Evolutionary conservation across 64 coral and sea anemone species (phyloP), one percentile per base, ranked within the genome.

Genomic region (Dendrophyllia cribrosa): DNA sequence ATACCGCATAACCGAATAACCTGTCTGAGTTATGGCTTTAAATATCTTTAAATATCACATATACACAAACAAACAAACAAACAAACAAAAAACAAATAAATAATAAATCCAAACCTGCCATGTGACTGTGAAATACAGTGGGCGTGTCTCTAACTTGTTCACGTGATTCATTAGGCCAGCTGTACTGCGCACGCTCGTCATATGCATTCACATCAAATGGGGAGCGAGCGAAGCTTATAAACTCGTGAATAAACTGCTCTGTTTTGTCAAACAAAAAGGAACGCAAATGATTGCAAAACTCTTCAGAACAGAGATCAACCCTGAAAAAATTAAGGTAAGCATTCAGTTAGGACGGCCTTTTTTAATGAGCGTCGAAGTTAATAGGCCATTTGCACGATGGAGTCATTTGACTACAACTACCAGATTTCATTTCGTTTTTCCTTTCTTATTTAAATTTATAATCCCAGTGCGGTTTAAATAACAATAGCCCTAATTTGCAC

Each of bases 191-290:
- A 77, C 83, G 88, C 16, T 93, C 84, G 47, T 96, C 97, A 89
- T 99, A 99, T 21, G 97, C 77, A 34, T 53, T 82, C 77, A 99
- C 79, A 66, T 99, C 97, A 52, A 91, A 99, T 6, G 97, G 97
- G 19, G 97, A 92, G 15, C 91, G 94, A 71, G 97, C 97, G 93
- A 96, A 99, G 17, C 78, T 91, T 19, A 83, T 46, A 71, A 99
- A 93, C 78, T 99, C 97, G 64, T 99, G 94, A 71, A 92, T 51
- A 75, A 99, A 99, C 21, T 96, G 97, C 0, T 99, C 90, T 49
- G 97, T 91, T 85, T 86, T 93, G 9, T 96, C 87, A 82, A 91
- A 93, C 24, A 99, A 76, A 51, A 96, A 99, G 4, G 90, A 91
- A 14, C 67, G 82, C 44, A 99, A 58, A 10, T 99, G 94, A 16